These are phyloP conservation scores for Indicator indicator DNA, from an alignment of 2,113 vertebrate genomes.

Conservation along the genomic window DNA sequence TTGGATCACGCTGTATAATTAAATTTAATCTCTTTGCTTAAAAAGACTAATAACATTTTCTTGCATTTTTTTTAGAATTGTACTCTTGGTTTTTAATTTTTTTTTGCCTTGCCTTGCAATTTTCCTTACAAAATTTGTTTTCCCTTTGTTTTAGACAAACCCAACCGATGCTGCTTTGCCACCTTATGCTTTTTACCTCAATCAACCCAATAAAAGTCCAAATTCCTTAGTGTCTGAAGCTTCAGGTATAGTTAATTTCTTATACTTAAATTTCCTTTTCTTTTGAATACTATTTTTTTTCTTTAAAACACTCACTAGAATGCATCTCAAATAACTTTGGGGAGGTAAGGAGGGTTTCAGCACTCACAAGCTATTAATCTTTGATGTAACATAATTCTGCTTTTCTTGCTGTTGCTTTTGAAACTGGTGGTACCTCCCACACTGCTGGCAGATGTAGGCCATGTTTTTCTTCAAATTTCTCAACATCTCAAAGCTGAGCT, in stretches of 20 bases:
- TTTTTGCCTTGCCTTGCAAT: not conserved
- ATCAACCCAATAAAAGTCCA: constrained; percentile 79
- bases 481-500: not conserved
- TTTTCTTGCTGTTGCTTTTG: not conserved
- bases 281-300: not conserved
- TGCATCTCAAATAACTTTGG: not conserved
- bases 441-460: not conserved
- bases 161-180: constrained; percentile 61
- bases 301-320: not conserved
- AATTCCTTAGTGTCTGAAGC: constrained; percentile 81
- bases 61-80: not conserved
- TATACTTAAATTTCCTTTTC: not conserved
- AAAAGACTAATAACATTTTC: not conserved
- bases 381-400: not conserved
- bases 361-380: not conserved
- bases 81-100: not conserved
- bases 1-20: not conserved
- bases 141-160: constrained; percentile 75
- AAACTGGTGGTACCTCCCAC: not conserved
- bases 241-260: constrained; percentile 82
- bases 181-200: constrained; percentile 80
- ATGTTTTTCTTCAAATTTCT: not conserved
- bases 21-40: not conserved
- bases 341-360: not conserved
- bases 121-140: not conserved